Conservation (phyloP, 2,888 invertebrate genomes). For the Pterostichus madidus region DNA sequence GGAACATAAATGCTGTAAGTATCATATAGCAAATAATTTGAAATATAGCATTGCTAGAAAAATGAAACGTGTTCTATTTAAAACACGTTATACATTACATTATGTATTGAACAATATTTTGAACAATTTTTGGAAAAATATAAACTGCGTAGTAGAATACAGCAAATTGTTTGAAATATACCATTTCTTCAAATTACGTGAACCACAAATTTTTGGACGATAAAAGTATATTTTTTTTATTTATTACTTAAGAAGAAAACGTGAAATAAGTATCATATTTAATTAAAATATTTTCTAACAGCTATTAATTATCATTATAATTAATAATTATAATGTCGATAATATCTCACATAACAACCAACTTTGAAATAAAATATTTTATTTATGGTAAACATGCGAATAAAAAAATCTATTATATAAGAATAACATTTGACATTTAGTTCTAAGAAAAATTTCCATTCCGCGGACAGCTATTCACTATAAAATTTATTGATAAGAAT, state of each 20-base stretch:
- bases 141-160: too few relatives aligned
- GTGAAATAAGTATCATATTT: not conserved
- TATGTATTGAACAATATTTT: too few relatives aligned
- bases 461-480: not conserved
- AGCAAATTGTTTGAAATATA: too few relatives aligned
- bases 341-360: conserved; percentile 20
- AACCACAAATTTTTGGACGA: too few relatives aligned
- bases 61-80: too few relatives aligned
- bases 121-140: too few relatives aligned
- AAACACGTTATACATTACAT: too few relatives aligned
- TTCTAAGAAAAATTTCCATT: conserved; percentile 20
- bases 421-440: conserved; percentile 33
- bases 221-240: too few relatives aligned
- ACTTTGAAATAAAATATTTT: conserved; percentile 13
- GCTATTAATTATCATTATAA: conserved; percentile 15
- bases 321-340: not conserved
- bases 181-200: too few relatives aligned
- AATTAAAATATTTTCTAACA: not conserved
- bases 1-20: too few relatives aligned
- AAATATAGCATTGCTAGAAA: too few relatives aligned
- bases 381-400: conserved; percentile 38
- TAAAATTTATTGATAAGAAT: conserved; percentile 3
- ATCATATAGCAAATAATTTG: too few relatives aligned
- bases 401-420: conserved; percentile 37
- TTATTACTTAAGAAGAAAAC: not conserved